Conservation (phyloP, 2,888 invertebrate species). For the Chrysotoxum bicinctum region DNA sequence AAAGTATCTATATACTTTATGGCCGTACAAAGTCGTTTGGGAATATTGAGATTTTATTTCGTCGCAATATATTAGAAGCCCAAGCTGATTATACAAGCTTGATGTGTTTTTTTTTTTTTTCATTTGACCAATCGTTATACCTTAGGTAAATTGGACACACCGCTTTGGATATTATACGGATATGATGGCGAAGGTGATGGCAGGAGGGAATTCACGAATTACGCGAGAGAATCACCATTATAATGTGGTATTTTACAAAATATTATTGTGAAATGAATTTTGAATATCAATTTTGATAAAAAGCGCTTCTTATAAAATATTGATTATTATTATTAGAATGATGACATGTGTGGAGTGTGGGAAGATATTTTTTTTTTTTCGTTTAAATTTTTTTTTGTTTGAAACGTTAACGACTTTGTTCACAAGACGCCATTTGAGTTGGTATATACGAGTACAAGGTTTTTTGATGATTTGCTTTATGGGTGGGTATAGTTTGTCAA, state of each 20-base stretch:
- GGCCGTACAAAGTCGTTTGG: slow-evolving; percentile 64
- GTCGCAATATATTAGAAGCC: slow-evolving; percentile 72
- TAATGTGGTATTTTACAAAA: slow-evolving; percentile 80
- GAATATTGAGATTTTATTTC: slow-evolving; percentile 72
- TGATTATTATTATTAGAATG: slow-evolving; percentile 53
- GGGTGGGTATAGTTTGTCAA: slow-evolving; percentile 42
- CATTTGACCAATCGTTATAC: not conserved
- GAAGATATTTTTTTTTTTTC: slow-evolving; percentile 43
- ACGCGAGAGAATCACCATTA: slow-evolving; percentile 75
- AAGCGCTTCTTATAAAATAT: slow-evolving; percentile 48
- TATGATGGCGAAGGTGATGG: not conserved
- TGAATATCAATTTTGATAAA: slow-evolving; percentile 55
- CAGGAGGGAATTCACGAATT: slow-evolving; percentile 45
- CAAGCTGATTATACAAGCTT: not conserved
- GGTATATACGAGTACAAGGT: not conserved
- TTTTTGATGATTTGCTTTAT: slow-evolving; percentile 27
- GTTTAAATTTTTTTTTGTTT: not conserved
- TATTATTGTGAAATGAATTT: slow-evolving; percentile 76
- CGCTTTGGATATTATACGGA: not conserved
- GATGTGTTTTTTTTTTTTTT: not conserved
- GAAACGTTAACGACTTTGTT: not conserved
- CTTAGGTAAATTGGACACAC: not conserved
- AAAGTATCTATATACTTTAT: slow-evolving; percentile 63
- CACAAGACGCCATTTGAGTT: slow-evolving; percentile 2
- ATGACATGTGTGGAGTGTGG: slow-evolving; percentile 72